Base-by-base conservation (phyloP, 2,797 vertebrate genomes). In the Falco novaeseelandiae region DNA sequence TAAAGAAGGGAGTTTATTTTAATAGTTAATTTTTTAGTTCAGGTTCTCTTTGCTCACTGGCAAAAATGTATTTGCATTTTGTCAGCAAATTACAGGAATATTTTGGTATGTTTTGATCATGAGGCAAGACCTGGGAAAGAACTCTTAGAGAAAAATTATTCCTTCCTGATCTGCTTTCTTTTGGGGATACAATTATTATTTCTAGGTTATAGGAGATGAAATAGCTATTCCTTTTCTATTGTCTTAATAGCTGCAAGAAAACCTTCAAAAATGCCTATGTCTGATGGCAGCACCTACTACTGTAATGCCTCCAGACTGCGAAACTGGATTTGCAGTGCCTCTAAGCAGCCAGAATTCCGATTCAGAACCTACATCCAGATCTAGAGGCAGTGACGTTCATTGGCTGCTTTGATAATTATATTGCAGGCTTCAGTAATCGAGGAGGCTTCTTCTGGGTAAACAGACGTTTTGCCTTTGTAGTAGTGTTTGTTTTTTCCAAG, bases 371-470 rank as follows among this genome's bases (percentile, higher is more conserved):
- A 21, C 42, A 48, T 42, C 16, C 40, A n/a, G 40, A 61, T 38
- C 63, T 32, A 6, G 18, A 36, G 0, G 8, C 22, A 54, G 73
- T 2, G 14, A 40, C n/a, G 7, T 71, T 65, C 78, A 61, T 48
- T n/a, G 87, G 58, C 36, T 87, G 32, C 42, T 82, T 42, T 38
- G 51, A 62, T 80, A 76, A 82, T 55, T 13, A 5, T 19, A 14
- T 81, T 1, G 0, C 36, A 63, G 51, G 46, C 46, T 59, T 61
- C 46, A 11, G n/a, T 54, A 32, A 48, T 12, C 0, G 0, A 49
- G 29, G 48, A 38, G 27, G 13, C 34, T 77, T 20, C 46, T 81
- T 14, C 36, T 23, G 77, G 25, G 15, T 42, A 70, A 74, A 66
- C 14, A 69, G n/a, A 26, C 29, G 2, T 62, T 84, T 84, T 84